Conservation (phyloP, 1,140 invertebrate species). For the Hycleus cichorii region DNA sequence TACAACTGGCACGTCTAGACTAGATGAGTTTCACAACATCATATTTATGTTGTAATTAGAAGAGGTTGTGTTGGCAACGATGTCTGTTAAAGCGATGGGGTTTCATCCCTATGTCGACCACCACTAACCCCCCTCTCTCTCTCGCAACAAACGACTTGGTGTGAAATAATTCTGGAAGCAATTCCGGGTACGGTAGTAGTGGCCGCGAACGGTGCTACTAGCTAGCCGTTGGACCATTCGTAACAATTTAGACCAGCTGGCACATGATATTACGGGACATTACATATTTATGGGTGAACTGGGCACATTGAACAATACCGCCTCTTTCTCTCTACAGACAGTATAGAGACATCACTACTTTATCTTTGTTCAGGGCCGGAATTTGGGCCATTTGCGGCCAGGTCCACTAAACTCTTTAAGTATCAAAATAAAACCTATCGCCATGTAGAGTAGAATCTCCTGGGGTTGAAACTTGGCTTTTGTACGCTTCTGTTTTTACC, state of each 20-base stretch:
- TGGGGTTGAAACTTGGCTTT: no score
- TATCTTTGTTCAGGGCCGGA: no score
- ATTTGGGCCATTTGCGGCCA: no score
- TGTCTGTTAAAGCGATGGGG: conserved; percentile 7
- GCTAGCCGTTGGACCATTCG: conserved; percentile 30
- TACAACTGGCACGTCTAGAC: no score
- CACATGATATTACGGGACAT: conserved; percentile 38
- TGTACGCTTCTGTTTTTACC: no score
- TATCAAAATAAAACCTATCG: no score
- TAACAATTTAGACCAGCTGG: conserved; percentile 38
- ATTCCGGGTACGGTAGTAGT: conserved; percentile 21
- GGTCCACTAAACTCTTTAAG: no score
- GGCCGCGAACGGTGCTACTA: conserved; percentile 17
- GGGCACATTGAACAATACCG: conserved; percentile 4
- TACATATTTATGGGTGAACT: conserved; percentile 34
- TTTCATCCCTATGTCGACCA: background rate
- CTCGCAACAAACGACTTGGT: conserved; percentile 21
- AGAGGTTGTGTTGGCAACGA: conserved; percentile 9
- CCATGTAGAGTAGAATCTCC: no score
- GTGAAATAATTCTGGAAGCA: conserved; percentile 26
- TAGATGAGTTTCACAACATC: conserved; percentile 2
- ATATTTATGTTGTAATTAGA: conserved; percentile 20
- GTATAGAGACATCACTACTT: no score
- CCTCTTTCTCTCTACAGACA: no score
- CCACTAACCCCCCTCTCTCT: background rate